Conservation (phyloP, 2,113 vertebrate genomes). For the Athene cunicularia region DNA sequence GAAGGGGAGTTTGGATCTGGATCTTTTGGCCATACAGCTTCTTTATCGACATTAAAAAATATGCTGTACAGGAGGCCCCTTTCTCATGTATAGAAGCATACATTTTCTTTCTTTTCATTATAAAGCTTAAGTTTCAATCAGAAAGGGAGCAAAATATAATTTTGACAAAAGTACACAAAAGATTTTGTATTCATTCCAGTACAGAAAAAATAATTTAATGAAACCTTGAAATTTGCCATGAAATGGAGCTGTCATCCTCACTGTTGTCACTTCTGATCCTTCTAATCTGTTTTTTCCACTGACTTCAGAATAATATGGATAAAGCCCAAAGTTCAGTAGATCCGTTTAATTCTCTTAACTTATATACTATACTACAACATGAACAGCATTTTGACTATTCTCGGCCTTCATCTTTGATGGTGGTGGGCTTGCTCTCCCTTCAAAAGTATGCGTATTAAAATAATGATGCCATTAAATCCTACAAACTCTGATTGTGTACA, state of each 20-base stretch:
- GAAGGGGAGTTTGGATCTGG: neutral
- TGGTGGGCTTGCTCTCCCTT: neutral
- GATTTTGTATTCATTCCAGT: neutral
- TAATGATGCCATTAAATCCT: neutral
- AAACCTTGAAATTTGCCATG: neutral
- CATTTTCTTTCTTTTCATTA: neutral
- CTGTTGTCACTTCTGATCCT: neutral
- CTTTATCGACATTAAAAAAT: neutral
- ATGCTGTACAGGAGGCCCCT: neutral
- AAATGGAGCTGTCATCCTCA: neutral
- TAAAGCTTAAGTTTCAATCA: neutral
- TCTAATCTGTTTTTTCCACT: neutral
- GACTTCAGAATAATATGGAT: neutral
- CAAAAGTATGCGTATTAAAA: neutral
- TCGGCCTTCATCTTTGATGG: neutral
- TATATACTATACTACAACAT: neutral
- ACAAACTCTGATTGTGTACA: neutral
- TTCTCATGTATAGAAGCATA: neutral
- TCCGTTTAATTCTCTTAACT: neutral
- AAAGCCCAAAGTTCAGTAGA: neutral
- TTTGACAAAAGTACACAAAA: neutral
- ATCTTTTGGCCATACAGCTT: neutral
- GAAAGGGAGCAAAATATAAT: neutral
- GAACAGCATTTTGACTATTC: neutral
- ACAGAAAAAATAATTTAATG: neutral